A percentile compares a stretch with the other conserved stretches of the same genome.
Evolutionary conservation across 2,797 vertebrate species (phyloP).

Genomic region (Xyrichtys novacula): DNA sequence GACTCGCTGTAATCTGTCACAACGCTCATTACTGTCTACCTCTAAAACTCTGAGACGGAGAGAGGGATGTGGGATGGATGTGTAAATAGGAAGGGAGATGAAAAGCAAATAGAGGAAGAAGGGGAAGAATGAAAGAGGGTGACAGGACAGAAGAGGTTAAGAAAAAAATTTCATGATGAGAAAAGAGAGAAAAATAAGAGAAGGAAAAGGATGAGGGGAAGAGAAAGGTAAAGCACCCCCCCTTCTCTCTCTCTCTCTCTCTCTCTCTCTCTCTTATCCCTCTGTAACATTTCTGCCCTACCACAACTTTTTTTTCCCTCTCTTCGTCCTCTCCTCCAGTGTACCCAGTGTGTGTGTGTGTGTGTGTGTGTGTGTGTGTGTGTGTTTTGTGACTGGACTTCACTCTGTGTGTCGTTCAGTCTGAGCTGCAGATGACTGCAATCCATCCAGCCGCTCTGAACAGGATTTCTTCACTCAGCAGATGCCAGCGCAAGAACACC

Average conservation of each 20-base stretch:
- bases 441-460: slow-evolving; percentile 20
- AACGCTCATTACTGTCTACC: slow-evolving; percentile 53
- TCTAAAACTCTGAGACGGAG: slow-evolving; percentile 21
- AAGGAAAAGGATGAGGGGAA: not conserved
- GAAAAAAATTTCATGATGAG: too few relatives aligned
- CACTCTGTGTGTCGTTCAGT: slow-evolving; percentile 21
- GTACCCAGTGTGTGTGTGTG: slow-evolving; percentile 9
- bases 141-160: not conserved
- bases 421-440: slow-evolving; percentile 34
- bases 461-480: slow-evolving; percentile 30
- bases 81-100: too few relatives aligned
- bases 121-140: too few relatives aligned
- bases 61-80: too few relatives aligned
- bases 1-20: slow-evolving; percentile 57
- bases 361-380: not conserved
- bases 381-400: slow-evolving; percentile 15
- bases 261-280: too few relatives aligned
- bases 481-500: slow-evolving; percentile 15
- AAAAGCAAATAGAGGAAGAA: too few relatives aligned
- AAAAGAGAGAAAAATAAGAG: too few relatives aligned
- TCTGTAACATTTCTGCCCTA: too few relatives aligned
- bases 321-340: not conserved
- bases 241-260: not conserved
- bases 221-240: not conserved
- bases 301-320: not conserved